phyloP scores from a whole-genome alignment of 2,797 vertebrate genomes.

The Alauda arvensis region DNA sequence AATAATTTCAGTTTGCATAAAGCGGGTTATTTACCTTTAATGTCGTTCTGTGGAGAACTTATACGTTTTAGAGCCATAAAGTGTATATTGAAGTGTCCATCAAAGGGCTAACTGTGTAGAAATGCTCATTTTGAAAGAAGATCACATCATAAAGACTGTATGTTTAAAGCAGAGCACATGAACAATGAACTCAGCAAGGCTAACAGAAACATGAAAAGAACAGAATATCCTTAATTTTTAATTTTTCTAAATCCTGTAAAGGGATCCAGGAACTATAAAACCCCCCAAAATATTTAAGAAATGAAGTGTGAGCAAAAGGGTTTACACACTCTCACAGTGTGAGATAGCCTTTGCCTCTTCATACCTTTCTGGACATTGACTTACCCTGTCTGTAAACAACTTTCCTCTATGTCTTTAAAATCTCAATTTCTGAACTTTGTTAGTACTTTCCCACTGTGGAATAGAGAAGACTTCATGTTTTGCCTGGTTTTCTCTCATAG shows the following conservation, averaged over 20 bases:
- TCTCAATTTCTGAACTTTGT: background rate
- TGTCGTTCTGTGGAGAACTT: background rate
- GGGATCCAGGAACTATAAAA: background rate
- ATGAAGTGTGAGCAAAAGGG: background rate
- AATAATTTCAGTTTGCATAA: background rate
- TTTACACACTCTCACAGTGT: background rate
- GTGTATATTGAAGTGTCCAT: background rate
- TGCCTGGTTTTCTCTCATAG: background rate
- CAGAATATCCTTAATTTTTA: background rate
- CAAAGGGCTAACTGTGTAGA: background rate
- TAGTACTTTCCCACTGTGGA: background rate
- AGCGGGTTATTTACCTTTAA: background rate
- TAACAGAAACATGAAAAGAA: background rate
- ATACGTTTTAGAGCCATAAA: background rate
- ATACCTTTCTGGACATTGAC: background rate
- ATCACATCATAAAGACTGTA: background rate
- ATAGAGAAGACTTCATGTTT: background rate
- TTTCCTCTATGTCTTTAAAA: background rate
- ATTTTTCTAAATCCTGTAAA: background rate
- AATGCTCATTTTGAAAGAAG: background rate
- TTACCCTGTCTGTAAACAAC: background rate
- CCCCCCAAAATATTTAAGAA: background rate
- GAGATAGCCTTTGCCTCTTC: background rate
- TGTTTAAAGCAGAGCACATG: background rate
- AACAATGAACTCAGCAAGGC: background rate